Conservation (phyloP, 2,888 invertebrate species). For the Platycheirus rosarum region DNA sequence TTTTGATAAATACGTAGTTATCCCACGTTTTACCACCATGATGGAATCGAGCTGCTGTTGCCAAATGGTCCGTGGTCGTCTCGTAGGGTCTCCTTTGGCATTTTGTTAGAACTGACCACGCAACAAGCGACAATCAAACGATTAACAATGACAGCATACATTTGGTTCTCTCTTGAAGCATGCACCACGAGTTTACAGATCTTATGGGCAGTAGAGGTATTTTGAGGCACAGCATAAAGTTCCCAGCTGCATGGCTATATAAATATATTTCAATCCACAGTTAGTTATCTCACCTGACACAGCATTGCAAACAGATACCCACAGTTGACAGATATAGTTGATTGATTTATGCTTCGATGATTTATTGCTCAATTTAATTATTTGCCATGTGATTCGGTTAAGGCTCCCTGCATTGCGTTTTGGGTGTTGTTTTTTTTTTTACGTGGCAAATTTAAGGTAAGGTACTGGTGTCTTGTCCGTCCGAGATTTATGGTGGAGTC, state of each 20-base stretch:
- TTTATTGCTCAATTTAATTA: conserved; percentile 74
- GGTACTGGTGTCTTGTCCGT: conserved; percentile 16
- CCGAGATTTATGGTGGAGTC: background rate
- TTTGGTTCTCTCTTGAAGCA: conserved; percentile 11
- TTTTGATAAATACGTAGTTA: conserved; percentile 73
- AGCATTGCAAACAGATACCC: conserved; percentile 43
- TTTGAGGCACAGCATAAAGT: conserved; percentile 51
- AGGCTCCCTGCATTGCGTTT: conserved; percentile 27
- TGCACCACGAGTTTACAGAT: conserved; percentile 19
- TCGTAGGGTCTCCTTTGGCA: conserved; percentile 52
- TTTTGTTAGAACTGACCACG: conserved; percentile 66
- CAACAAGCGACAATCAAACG: conserved; percentile 70
- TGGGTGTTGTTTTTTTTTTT: background rate
- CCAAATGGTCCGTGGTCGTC: conserved; percentile 43
- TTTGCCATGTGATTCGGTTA: conserved; percentile 52
- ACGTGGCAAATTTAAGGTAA: conserved; percentile 21
- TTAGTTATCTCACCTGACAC: conserved; percentile 69
- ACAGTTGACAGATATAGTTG: conserved; percentile 68
- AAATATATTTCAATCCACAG: conserved; percentile 61
- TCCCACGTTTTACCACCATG: conserved; percentile 64
- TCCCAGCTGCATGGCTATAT: background rate
- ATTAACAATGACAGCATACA: conserved; percentile 69
- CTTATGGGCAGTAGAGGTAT: conserved; percentile 20
- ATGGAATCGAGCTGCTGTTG: conserved; percentile 23
- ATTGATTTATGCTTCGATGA: conserved; percentile 73